A percentile compares a stretch with the other conserved stretches of the same genome.
phyloP scores from a whole-genome alignment of 2,888 invertebrate species.

The Mesoligia furuncula region DNA sequence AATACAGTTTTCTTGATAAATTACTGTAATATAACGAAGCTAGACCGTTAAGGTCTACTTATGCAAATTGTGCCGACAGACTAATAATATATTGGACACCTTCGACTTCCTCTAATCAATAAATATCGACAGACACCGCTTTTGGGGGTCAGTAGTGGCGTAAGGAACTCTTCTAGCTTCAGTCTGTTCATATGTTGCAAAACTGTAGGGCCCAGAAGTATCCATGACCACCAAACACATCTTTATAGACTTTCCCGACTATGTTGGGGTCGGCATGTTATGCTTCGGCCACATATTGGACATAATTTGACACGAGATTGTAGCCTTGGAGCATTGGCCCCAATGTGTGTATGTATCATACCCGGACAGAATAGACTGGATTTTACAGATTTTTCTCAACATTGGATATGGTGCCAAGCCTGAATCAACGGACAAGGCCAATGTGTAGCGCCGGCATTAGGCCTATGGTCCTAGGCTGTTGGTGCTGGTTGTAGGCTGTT shows the following conservation, averaged over 20 bases:
- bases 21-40: constrained; percentile 15
- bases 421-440: no score
- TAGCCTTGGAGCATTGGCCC: no score
- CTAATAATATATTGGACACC: constrained; percentile 32
- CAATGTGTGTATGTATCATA: no score
- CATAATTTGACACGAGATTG: no score
- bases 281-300: no score
- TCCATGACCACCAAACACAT: not conserved
- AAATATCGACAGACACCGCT: constrained; percentile 20
- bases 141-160: not conserved
- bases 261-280: not conserved
- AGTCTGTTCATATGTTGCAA: not conserved
- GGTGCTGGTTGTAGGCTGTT: no score
- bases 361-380: no score
- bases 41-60: constrained; percentile 33
- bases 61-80: constrained; percentile 42
- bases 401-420: no score
- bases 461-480: no score
- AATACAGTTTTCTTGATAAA: constrained; percentile 42
- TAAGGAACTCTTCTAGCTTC: not conserved
- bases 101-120: constrained; percentile 38
- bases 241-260: not conserved
- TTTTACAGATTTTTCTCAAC: no score
- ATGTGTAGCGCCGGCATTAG: no score
- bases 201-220: not conserved